These are phyloP conservation scores for Toxotes jaculatrix DNA, from an alignment of 2,113 vertebrate genomes.

Conservation along the genomic window DNA sequence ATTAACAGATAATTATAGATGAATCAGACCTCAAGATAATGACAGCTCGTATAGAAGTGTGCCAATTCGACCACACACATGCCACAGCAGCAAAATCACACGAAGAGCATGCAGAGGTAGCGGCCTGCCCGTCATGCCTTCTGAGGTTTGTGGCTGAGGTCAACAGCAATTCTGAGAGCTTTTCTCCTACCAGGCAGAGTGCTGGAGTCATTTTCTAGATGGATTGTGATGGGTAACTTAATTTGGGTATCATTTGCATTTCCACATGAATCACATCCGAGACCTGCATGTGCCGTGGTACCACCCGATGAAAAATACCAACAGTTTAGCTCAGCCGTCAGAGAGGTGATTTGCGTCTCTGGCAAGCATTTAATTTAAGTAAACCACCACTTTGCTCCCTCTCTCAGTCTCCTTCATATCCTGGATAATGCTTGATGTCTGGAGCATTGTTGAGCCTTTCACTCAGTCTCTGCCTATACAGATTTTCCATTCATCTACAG, in stretches of 20 bases:
- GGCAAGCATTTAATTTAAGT: constrained; percentile 70
- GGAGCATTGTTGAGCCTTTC: not conserved
- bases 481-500: constrained; percentile 27
- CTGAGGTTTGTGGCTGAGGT: constrained; percentile 52
- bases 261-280: constrained; percentile 57
- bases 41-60: constrained; percentile 18
- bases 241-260: constrained; percentile 76
- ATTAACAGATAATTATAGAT: constrained; percentile 26
- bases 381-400: constrained; percentile 47
- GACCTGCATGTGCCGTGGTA: constrained; percentile 33
- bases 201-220: constrained; percentile 64
- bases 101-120: not conserved
- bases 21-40: constrained; percentile 44
- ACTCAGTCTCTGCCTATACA: constrained; percentile 23
- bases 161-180: constrained; percentile 38
- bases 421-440: constrained; percentile 35
- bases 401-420: constrained; percentile 49
- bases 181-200: constrained; percentile 35
- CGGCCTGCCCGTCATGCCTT: not conserved
- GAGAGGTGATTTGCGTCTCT: constrained; percentile 59
- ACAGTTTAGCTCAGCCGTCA: constrained; percentile 47
- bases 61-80: constrained; percentile 18
- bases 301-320: constrained; percentile 44
- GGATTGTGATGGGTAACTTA: constrained; percentile 62
- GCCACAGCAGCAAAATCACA: constrained; percentile 1